phyloP scores from a whole-genome alignment of 2,113 vertebrate species.

The Guaruba guarouba region DNA sequence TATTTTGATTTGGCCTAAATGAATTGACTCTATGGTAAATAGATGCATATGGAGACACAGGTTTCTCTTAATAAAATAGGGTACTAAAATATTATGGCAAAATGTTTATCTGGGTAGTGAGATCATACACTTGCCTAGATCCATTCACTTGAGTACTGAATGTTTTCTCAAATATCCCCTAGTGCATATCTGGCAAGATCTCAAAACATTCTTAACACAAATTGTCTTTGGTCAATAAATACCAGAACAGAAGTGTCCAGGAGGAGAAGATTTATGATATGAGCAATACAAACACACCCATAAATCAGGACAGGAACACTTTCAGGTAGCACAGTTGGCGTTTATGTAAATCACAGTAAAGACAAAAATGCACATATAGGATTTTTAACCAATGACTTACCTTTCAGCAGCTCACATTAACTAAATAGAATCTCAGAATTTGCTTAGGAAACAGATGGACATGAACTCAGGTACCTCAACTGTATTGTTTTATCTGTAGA shows the following conservation, averaged over 20 bases:
- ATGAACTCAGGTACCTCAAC: neutral
- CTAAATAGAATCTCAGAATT: neutral
- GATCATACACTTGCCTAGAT: constrained; percentile 47
- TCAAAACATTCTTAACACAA: constrained; percentile 86
- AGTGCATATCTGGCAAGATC: constrained; percentile 85
- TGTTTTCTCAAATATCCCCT: constrained; percentile 79
- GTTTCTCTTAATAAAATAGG: constrained; percentile 54
- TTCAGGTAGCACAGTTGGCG: constrained; percentile 77
- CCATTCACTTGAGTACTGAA: constrained; percentile 59
- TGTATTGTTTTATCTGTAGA: neutral
- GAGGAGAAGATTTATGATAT: constrained; percentile 86
- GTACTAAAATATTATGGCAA: constrained; percentile 58
- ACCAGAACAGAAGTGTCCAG: constrained; percentile 82
- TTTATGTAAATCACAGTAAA: constrained; percentile 74
- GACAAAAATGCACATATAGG: neutral
- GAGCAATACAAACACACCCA: constrained; percentile 78
- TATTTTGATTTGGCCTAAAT: constrained; percentile 59
- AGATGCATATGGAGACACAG: constrained; percentile 38
- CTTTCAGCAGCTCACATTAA: constrained; percentile 6
- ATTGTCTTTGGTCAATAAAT: constrained; percentile 88
- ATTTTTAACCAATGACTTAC: constrained; percentile 50
- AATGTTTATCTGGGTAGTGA: constrained; percentile 66
- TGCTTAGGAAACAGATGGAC: neutral
- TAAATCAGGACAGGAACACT: constrained; percentile 82
- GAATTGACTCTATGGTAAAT: constrained; percentile 42